Conservation (phyloP, 2,797 vertebrate genomes). For the Emys orbicularis region DNA sequence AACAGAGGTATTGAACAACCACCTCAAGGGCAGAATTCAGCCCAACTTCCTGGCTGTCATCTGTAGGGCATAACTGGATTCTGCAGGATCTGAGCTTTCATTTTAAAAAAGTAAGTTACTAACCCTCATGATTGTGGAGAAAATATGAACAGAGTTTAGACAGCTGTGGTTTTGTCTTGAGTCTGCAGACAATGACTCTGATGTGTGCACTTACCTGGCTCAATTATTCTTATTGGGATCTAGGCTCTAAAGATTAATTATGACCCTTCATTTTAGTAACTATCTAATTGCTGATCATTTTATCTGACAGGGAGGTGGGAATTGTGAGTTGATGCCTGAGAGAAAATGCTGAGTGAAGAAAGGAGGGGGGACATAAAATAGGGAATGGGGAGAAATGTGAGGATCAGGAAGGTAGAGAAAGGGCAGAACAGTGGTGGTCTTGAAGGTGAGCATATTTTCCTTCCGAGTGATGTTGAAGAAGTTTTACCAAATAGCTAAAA, state of each 20-base stretch:
- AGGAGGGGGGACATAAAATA: neutral
- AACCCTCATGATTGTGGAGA: neutral
- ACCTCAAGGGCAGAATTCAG: neutral
- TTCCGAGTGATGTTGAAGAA: too few species aligned
- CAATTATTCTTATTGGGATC: neutral
- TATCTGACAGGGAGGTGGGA: neutral
- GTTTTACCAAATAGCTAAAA: too few species aligned
- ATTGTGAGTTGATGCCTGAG: neutral
- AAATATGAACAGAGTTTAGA: neutral
- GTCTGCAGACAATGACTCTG: neutral
- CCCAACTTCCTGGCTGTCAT: neutral
- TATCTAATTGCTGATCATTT: neutral
- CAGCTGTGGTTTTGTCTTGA: neutral
- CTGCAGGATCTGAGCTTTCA: neutral
- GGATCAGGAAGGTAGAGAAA: too few species aligned
- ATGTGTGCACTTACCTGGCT: neutral
- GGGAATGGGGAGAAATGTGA: neutral
- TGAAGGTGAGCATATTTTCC: too few species aligned
- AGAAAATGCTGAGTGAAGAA: neutral
- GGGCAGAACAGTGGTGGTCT: too few species aligned
- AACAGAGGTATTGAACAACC: neutral
- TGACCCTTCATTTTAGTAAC: neutral
- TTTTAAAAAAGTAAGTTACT: neutral
- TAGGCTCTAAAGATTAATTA: neutral
- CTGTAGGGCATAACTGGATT: neutral